phyloP scores from a whole-genome alignment of 2,888 invertebrate species.

The Clepsis dumicolana region DNA sequence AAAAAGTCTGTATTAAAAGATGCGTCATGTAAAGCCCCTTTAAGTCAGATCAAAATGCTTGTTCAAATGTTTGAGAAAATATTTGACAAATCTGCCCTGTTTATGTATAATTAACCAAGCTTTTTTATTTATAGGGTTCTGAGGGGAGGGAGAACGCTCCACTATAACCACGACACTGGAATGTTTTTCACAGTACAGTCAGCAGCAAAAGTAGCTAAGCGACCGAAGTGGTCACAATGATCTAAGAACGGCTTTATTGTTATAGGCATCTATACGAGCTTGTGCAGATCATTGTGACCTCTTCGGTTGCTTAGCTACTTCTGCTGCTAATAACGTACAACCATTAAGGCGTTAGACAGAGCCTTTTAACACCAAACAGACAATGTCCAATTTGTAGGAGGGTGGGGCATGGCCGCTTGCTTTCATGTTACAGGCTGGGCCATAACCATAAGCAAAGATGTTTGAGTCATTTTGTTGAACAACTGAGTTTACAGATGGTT shows the following conservation, averaged over 20 bases:
- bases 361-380: slow-evolving; percentile 23
- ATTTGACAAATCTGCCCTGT: not conserved
- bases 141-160: no score
- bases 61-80: not conserved
- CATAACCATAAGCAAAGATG: not conserved
- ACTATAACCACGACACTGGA: no score
- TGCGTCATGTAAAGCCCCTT: not conserved
- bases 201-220: no score
- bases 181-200: no score
- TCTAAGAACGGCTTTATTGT: no score
- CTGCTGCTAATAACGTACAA: no score
- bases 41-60: slow-evolving; percentile 1
- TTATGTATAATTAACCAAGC: no score
- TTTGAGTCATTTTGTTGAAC: slow-evolving; percentile 1
- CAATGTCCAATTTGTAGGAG: slow-evolving; percentile 39
- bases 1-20: not conserved
- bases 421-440: not conserved
- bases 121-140: no score
- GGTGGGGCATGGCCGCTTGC: slow-evolving; percentile 21
- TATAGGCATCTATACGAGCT: no score
- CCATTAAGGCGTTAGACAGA: not conserved
- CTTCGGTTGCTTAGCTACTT: no score
- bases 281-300: no score
- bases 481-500: not conserved
- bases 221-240: no score